These are phyloP conservation scores for Goniozus legneri DNA, from an alignment of 1,140 invertebrate species.

Conservation along the genomic window DNA sequence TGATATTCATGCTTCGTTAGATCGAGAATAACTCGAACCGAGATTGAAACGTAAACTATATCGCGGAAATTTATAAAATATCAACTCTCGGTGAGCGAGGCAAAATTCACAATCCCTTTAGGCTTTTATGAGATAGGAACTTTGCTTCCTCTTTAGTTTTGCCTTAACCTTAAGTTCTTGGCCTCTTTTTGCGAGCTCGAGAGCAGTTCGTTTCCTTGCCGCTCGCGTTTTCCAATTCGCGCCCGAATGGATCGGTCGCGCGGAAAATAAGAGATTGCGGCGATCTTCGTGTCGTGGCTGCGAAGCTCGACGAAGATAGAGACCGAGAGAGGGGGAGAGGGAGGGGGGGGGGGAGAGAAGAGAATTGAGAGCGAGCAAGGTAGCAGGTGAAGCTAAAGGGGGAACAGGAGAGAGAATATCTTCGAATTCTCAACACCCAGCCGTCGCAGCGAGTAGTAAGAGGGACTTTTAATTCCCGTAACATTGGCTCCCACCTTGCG, in stretches of 20 bases:
- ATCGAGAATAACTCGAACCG: too few relatives aligned
- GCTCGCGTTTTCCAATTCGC: constrained; percentile 35
- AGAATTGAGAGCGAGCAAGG: constrained; percentile 9
- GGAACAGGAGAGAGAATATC: not conserved
- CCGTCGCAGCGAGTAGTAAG: too few relatives aligned
- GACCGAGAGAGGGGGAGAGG: too few relatives aligned
- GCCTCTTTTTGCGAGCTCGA: constrained; percentile 7
- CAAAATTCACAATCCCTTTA: too few relatives aligned
- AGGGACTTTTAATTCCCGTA: constrained; percentile 20
- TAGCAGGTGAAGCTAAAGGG: too few relatives aligned
- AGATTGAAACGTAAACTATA: too few relatives aligned
- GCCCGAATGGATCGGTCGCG: constrained; percentile 28
- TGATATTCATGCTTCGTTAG: too few relatives aligned
- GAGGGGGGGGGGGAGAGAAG: not conserved
- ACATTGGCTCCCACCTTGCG: constrained; percentile 24
- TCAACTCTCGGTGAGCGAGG: too few relatives aligned
- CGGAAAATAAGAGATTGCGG: constrained; percentile 36
- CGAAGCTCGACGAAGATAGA: too few relatives aligned
- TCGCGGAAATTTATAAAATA: too few relatives aligned
- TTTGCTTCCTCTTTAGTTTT: constrained; percentile 14
- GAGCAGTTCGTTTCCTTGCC: constrained; percentile 25
- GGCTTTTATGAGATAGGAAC: too few relatives aligned
- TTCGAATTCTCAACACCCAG: too few relatives aligned
- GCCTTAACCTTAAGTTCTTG: not conserved
- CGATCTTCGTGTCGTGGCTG: constrained; percentile 19